Base-by-base conservation (phyloP, 2,113 vertebrate genomes). In the Zingel zingel region DNA sequence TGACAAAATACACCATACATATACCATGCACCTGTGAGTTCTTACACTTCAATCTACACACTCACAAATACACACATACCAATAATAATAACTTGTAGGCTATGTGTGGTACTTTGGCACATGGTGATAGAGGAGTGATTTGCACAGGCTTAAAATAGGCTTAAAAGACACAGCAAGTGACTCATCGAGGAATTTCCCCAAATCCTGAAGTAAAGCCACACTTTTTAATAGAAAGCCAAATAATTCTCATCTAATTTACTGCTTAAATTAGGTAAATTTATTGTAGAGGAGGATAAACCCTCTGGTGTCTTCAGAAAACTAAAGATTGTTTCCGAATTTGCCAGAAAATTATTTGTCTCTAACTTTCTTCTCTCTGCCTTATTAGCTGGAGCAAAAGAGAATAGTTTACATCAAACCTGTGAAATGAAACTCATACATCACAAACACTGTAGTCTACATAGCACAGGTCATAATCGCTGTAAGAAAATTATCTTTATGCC, bases 181-280 rank as follows among this genome's bases (percentile, higher is more conserved):
- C 74, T 91, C 76, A 88, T 66, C 15, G 15, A 89, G 87, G 89
- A 87, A 74, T 81, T 78, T 76, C 69, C 87, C 67, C 0, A 74
- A 92, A 90, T 87, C 82, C 63, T 15, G 70, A 68, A 85, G 51
- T 56, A 79, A 88, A 88, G 33, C 63, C 45, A 21, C 3, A 33
- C 69, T 63, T 84, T 68, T 63, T 82, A 74, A 54, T 56, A 9
- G 50, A 71, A 54, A 71, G 36, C n/a, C 19, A 5, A 45, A 78
- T 82, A 27, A 74, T 67, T 82, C 74, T 74, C 36, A 47, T 79
- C 47, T 66, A 36, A 89, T 87, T 75, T 58, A 48, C 56, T 82
- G 23, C 77, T 43, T 72, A 76, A 81, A 85, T 83, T 50, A 36
- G 79, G 59, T n/a, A 56, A 66, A 82, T 64, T 45, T 63, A 59